phyloP scores from a whole-genome alignment of 2,888 invertebrate genomes.

The Quadriops clusia region DNA sequence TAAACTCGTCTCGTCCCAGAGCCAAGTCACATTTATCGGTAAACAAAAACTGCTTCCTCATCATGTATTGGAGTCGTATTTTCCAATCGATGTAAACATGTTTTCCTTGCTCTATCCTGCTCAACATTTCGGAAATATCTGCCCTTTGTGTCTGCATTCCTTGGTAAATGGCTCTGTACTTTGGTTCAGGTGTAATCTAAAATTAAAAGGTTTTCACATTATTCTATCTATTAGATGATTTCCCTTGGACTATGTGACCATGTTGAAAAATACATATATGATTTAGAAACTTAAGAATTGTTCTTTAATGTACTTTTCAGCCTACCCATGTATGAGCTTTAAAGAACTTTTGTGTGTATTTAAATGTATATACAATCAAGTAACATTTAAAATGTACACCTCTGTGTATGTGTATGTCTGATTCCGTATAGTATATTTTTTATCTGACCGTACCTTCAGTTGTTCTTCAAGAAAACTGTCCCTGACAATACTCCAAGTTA shows the following conservation, averaged over 20 bases:
- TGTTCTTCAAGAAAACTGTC: slow-evolving; percentile 64
- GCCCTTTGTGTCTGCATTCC: slow-evolving; percentile 43
- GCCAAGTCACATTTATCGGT: slow-evolving; percentile 65
- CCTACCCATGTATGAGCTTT: too few species aligned
- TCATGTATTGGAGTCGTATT: slow-evolving; percentile 59
- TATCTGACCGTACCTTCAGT: slow-evolving; percentile 40
- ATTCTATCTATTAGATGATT: too few species aligned
- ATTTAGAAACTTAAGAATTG: too few species aligned
- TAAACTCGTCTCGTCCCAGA: slow-evolving; percentile 65
- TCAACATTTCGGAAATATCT: slow-evolving; percentile 38
- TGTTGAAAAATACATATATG: too few species aligned
- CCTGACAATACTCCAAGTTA: slow-evolving; percentile 66
- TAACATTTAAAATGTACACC: too few species aligned
- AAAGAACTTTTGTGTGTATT: too few species aligned
- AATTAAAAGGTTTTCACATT: too few species aligned
- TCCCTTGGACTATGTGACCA: too few species aligned
- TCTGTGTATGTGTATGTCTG: neutral
- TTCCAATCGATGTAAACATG: slow-evolving; percentile 77
- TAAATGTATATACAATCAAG: too few species aligned
- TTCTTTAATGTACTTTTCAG: too few species aligned
- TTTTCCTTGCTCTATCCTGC: slow-evolving; percentile 49
- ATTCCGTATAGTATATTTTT: neutral
- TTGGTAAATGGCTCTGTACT: slow-evolving; percentile 46
- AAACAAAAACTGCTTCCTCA: slow-evolving; percentile 52
- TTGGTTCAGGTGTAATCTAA: slow-evolving; percentile 44